Conservation (phyloP, 2,888 invertebrate species). For the Globia sparganii region DNA sequence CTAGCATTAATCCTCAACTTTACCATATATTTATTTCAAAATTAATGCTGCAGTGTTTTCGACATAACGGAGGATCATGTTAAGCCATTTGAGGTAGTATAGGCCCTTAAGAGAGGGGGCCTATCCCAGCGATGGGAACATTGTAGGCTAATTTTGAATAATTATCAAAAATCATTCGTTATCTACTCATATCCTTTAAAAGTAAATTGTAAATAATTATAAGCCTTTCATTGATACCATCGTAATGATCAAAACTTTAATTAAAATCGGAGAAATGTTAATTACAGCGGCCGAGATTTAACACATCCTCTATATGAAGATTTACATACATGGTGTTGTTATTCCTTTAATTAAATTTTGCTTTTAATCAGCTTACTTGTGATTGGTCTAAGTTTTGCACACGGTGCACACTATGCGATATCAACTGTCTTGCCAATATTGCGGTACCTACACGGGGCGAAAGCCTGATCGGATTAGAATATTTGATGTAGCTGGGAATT, state of each 20-base stretch:
- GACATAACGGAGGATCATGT: too few relatives aligned
- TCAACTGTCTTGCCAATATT: conserved; percentile 31
- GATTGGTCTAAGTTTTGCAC: conserved; percentile 28
- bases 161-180: conserved; percentile 4
- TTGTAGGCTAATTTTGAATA: too few relatives aligned
- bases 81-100: too few relatives aligned
- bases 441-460: conserved; percentile 14
- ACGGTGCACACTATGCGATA: conserved; percentile 27
- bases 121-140: too few relatives aligned
- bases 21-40: too few relatives aligned
- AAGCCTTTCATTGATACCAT: neutral
- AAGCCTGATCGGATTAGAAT: conserved; percentile 46
- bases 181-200: neutral
- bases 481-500: neutral
- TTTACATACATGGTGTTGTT: conserved; percentile 14
- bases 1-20: too few relatives aligned
- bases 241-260: neutral
- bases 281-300: neutral
- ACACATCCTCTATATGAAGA: neutral
- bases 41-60: too few relatives aligned
- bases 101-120: too few relatives aligned
- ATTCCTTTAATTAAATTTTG: conserved; percentile 52
- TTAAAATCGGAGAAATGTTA: neutral
- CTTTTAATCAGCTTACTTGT: conserved; percentile 60
- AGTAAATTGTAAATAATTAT: neutral